These are phyloP conservation scores for Myotis davidii DNA, from an alignment of 2,113 vertebrate genomes.

Conservation along the genomic window DNA sequence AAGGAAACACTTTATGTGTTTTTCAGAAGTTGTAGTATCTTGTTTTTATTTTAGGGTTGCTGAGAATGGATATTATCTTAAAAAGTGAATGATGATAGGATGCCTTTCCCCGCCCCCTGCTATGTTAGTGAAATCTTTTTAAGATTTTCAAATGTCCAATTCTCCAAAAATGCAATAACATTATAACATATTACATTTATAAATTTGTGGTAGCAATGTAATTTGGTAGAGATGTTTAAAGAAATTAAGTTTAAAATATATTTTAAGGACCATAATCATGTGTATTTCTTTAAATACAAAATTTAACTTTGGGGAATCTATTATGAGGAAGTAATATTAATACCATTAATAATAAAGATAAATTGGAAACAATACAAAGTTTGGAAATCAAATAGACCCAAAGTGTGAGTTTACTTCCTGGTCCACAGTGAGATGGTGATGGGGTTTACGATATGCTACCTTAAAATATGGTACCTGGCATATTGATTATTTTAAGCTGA, in stretches of 20 bases:
- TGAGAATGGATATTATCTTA: background rate
- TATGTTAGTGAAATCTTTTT: background rate
- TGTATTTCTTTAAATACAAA: slow-evolving; percentile 1
- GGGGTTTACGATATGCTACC: background rate
- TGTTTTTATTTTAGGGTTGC: background rate
- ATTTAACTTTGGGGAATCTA: background rate
- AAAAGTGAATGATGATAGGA: background rate
- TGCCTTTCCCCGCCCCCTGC: background rate
- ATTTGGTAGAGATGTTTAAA: background rate
- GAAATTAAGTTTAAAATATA: background rate
- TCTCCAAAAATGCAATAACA: slow-evolving; percentile 5
- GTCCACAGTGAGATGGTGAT: background rate
- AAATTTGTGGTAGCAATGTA: background rate
- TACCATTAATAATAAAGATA: background rate
- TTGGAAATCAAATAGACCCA: background rate
- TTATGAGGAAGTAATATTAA: background rate
- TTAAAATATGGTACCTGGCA: background rate
- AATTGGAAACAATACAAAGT: background rate
- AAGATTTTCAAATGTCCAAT: background rate
- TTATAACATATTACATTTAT: background rate
- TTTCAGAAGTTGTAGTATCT: background rate
- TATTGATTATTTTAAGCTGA: background rate
- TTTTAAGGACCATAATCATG: background rate
- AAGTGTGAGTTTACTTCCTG: background rate
- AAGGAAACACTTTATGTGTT: slow-evolving; percentile 4